Percentiles rank a stretch among this genome's conserved stretches.
phyloP scores from a whole-genome alignment of 2,113 vertebrate species.

The Mesocricetus auratus region DNA sequence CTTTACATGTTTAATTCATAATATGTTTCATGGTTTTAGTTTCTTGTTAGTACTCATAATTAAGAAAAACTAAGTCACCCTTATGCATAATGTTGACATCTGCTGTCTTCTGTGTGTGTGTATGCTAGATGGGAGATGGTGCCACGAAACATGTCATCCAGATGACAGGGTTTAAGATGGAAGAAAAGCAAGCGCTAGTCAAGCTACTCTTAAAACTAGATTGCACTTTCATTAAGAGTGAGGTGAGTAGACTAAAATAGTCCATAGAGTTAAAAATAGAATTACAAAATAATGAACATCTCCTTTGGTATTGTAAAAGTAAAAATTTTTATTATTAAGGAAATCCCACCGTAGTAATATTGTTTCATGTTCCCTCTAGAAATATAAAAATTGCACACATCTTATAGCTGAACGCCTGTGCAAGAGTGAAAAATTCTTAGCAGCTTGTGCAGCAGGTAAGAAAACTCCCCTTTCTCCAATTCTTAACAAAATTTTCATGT shows the following conservation, averaged over 20 bases:
- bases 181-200: slow-evolving; percentile 82
- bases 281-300: neutral
- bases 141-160: slow-evolving; percentile 83
- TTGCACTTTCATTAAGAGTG: slow-evolving; percentile 85
- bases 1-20: slow-evolving; percentile 31
- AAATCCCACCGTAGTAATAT: slow-evolving; percentile 40
- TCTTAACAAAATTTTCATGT: neutral
- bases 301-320: neutral
- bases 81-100: neutral
- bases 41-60: slow-evolving; percentile 44
- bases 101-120: slow-evolving; percentile 50
- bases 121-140: slow-evolving; percentile 81
- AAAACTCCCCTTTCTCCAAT: slow-evolving; percentile 52
- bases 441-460: slow-evolving; percentile 96
- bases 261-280: neutral
- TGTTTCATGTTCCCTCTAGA: slow-evolving; percentile 85
- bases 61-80: slow-evolving; percentile 23
- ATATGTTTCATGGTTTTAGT: slow-evolving; percentile 28
- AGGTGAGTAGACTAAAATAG: slow-evolving; percentile 82
- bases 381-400: slow-evolving; percentile 92
- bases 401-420: slow-evolving; percentile 91
- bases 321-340: slow-evolving; percentile 5
- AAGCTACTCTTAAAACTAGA: slow-evolving; percentile 83
- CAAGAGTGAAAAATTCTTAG: slow-evolving; percentile 95
- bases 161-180: slow-evolving; percentile 87